Evolutionary conservation across 2,888 invertebrate species (phyloP), one percentile per base, ranked within the genome.

Genomic region (Automeris io): DNA sequence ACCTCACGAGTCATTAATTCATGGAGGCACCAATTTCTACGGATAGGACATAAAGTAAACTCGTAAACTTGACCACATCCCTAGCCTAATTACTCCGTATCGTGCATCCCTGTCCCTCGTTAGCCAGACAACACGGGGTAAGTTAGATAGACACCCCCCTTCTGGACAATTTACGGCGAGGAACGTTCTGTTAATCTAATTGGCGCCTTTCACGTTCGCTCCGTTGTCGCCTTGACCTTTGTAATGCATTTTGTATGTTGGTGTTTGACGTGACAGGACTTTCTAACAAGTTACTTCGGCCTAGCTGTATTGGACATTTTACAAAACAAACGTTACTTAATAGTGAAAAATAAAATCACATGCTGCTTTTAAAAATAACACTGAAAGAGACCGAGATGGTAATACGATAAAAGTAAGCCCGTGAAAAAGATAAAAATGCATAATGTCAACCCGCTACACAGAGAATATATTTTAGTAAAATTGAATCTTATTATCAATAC

Each of bases 171-270:
- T 81, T 78, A 74, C 77, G 62, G 59, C 61, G 61, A 50, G 58
- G 68, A 61, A 60, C 69, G 69, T 64, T 66, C 66, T 61, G 69
- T 68, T 82, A 82, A 83, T 82, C 80, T 80, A 83, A 82, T 83
- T 78, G 77, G 64, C 76, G 73, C 79, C n/a, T 72, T 77, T 69
- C 71, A 70, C 76, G 72, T 77, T 69, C 66, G 71, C 71, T 72
- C 67, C 51, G 54, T 47, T 57, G 59, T 71, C 60, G 73, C 78
- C 80, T 79, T 83, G 83, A 81, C 82, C 82, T 83, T 77, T 55
- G 64, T 74, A 74, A 80, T 81, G 80, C 75, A 70, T 74, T 81
- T 79, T 66, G 70, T 74, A 42, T 47, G 45, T 47, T 42, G 33
- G 36, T 38, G 26, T 26, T 32, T 40, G 34, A 34, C 26, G 31